Base-by-base conservation (phyloP, 2,797 vertebrate genomes). In the Coranthus polyacanthus region DNA sequence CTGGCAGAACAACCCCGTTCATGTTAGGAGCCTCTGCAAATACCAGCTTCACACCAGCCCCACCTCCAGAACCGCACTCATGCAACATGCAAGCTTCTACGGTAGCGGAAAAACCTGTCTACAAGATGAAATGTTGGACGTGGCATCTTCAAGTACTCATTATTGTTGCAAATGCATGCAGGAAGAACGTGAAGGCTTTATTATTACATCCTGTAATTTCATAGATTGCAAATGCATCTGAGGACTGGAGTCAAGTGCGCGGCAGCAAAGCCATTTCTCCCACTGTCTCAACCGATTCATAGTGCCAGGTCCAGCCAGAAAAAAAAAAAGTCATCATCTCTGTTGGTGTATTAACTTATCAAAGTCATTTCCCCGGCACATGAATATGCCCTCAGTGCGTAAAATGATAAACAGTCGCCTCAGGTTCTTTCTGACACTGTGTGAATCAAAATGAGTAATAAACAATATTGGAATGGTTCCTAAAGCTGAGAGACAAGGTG, bases 291-390 rank as follows among this genome's bases (percentile, higher is more conserved):
- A 77, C 66, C 71, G 65, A 87, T 76, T 72, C 62, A 53, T 13
- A 13, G 18, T 72, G 74, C 68, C 60, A 72, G 44, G 77, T 60
- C 60, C n/a, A 52, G 80, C 67, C 68, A 67, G 77, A 54, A 78
- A 89, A 75, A 64, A 72, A 63, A 60, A 26, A 43, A 38, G 12
- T 38, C 37, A 55, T 72, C 57, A 10, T 56, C 61, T 77, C 44
- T 32, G 52, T 73, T 50, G 47, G 36, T 76, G 57, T 74, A 88
- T 90, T 82, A 74, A 81, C 81, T 86, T 88, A 84, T 81, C 84
- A 77, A 81, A 84, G 76, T 67, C 38, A 29, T 77, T 82, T 72
- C 58, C 41, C 9, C 13, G 43, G 71, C 46, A 58, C 60, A 75
- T 84, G 88, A 85, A 84, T 78, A 68, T 71, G 37, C 67, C 68